Base-by-base conservation (phyloP, 2,888 invertebrate species). In the Papilio demoleus region DNA sequence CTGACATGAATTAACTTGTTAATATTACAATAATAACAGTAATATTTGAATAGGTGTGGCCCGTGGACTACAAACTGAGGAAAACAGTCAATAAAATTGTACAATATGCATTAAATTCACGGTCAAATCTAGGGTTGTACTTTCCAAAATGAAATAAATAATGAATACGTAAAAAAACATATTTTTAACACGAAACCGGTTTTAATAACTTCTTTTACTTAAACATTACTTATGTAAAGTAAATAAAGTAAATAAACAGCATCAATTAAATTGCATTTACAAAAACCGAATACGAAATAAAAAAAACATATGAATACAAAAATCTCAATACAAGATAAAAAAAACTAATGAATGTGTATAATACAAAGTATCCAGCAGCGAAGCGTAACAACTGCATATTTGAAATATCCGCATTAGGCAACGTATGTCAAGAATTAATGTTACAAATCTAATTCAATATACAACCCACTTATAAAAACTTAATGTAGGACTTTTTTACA, bases 381-480 rank as follows among this genome's bases (percentile, higher is more conserved):
- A 47, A 22, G 47, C 12, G 47, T 22, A 19, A 22, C 45, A 8
- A 45, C 17, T 22, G 19, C n/a, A n/a, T 31, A 27, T 53, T 31
- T 8, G 27, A 27, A 53, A 53, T 53, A n/a, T 53, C 53, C n/a
- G 8, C 53, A 31, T 53, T n/a, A 53, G 31, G 27, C 17, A 14
- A 24, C 50, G 53, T 27, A 53, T 22, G 19, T 24, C 14, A 27
- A 27, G 50, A 53, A 53, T 8, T 2, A n/a, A 31, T 50, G 27
- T 8, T 53, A 27, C 27, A 53, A 53, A 31, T n/a, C n/a, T 31
- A n/a, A n/a, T n/a, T 53, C 9, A 27, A 22, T 53, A 3, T 2
- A 50, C 47, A 3, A 24, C 24, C 24, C 50, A 22, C n/a, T 31
- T 17, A 53, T 9, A 53, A 53, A 31, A 53, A 53, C 50, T 53